Evolutionary conservation across 1,140 invertebrate species (phyloP), one percentile per base, ranked within the genome.

Genomic region (Cephus cinctus): DNA sequence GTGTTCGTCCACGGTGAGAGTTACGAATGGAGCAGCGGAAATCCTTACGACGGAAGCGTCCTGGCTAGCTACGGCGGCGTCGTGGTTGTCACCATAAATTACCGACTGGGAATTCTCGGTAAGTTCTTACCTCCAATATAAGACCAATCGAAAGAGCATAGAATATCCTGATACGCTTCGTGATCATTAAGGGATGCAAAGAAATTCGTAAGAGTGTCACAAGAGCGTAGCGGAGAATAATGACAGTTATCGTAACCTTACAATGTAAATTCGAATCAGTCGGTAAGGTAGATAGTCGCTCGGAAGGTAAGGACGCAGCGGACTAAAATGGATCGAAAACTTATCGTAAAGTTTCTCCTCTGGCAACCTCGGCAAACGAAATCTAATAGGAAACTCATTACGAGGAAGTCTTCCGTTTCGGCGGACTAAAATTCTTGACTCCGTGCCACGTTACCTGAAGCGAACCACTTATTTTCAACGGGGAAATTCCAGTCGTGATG

Each of bases 11-110:
- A 98, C 67, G 95, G 95, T 1, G 94, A 97, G 74, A 96, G 92
- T 59, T 97, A 94, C 78, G 90, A 95, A 70, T 96, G 92, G 88
- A 96, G 94, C 74, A 94, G 92, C 23, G 94, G 94, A 22, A 97
- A 97, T 80, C 87, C 92, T 1, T 97, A 96, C 78, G 95, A 98
- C 64, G 94, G 94, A 45, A 90, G 88, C 43, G 89, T 97, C 11
- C 79, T 98, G 47, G 88, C 94, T 39, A 92, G 92, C 62, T 91
- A 92, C 68, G 91, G 94, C 18, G 86, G 92, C 59, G 86, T 98
- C 57, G 90, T 98, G 56, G 94, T 98, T 47, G 90, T 98, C 69
- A 95, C 94, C 52, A 86, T 98, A 67, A 99, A 98, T 83, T 99
- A 97, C 80, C 84, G 96, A 55, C 85, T 98, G 27, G 96, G 96